phyloP scores from a whole-genome alignment of 2,113 vertebrate species.

The Lipophrys pholis region DNA sequence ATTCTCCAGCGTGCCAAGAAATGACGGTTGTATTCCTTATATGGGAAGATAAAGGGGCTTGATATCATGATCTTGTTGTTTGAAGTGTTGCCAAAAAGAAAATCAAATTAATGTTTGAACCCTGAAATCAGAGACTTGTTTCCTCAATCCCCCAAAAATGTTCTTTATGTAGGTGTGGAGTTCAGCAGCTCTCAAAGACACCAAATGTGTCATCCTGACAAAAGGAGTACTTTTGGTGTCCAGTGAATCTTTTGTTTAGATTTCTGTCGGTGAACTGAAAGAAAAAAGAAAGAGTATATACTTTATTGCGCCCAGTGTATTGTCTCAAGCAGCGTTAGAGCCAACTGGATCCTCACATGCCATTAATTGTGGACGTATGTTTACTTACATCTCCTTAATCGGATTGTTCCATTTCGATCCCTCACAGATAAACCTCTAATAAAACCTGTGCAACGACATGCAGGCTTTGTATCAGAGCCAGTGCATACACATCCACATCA shows the following conservation, averaged over 20 bases:
- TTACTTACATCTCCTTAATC: conserved; percentile 13
- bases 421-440: conserved; percentile 4
- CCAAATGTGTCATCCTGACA: background rate
- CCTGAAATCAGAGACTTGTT: background rate
- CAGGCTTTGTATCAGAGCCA: conserved; percentile 14
- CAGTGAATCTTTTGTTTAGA: background rate
- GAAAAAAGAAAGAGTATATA: too few relatives aligned
- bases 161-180: background rate
- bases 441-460: background rate
- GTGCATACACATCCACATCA: conserved; percentile 12
- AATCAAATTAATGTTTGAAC: background rate
- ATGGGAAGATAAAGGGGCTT: background rate
- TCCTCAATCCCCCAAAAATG: background rate
- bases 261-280: background rate
- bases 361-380: background rate
- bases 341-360: conserved; percentile 13
- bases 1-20: background rate
- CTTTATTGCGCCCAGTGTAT: background rate
- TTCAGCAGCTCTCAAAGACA: background rate
- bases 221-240: background rate
- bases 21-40: background rate
- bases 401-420: conserved; percentile 11
- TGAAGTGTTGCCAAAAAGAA: conserved; percentile 1
- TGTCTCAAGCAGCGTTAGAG: conserved; percentile 8
- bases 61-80: background rate